Evolutionary conservation across 1,140 invertebrate genomes (phyloP), one percentile per base, ranked within the genome.

Genomic region (Tetranychus cinnabarinus): DNA sequence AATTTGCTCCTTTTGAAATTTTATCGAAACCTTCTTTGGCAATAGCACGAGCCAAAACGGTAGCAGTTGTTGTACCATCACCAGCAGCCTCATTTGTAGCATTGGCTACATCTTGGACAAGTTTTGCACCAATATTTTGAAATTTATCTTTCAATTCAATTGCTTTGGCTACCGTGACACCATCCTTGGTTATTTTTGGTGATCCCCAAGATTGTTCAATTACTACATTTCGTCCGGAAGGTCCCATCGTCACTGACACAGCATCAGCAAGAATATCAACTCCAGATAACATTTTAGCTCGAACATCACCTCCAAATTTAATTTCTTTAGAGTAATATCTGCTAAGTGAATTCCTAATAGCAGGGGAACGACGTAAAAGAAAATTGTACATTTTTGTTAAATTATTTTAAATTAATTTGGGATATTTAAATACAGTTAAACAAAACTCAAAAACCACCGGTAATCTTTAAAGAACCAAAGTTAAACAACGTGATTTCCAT

Each of bases 31-130:
- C 96, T 76, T 98, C 93, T 72, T 96, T 97, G 33, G 93, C 92
- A 71, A 99, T 97, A n/a, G 91, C 83, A 62, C 93, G 77, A 0
- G 96, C 95, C 59, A 99, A 77, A 61, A 99, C 88, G 3, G 96
- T 99, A 2, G 96, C 95, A 3, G 93, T 93, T 0, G 96, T 99
- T 1, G 96, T 99, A 50, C 96, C 96, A 77, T 99, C 96, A 35
- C 96, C 95, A 66, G 95, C 96, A 74, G 97, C 91, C 75, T 98
- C 96, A 72, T 98, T 99, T n/a, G 95, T 97, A 69, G 97, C 98
- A 73, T 96, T 97, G 12, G 95, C 95, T 46, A 98, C 96, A 77
- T 99, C 95, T 75, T 98, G 95, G 2, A 99, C 95, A n/a, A 99
- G 75, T 71, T 91, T 95, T 23, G 96, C 96, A 59, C 95, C 96